Evolutionary conservation across 2,888 invertebrate species (phyloP), one percentile per base, ranked within the genome.

Genomic region (Macrosiphum euphorbiae): DNA sequence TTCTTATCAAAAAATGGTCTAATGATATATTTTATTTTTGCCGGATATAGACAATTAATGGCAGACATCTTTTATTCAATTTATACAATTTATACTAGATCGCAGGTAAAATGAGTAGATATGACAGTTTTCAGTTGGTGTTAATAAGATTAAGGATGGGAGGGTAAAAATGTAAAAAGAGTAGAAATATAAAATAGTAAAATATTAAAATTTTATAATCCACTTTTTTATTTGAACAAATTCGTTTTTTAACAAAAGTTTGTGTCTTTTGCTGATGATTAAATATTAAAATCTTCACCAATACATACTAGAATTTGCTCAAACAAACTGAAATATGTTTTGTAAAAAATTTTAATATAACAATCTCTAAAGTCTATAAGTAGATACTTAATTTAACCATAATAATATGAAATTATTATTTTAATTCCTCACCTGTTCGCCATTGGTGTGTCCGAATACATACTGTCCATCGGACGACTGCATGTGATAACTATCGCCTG

Each of bases 401-500:
- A 35, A 35, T 35, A 5, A 20, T 35, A 78, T 78, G 3, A n/a
- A 13, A 55, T 24, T n/a, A 78, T 35, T 20, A 35, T 35, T 78
- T 35, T 78, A 78, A 52, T 20, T 16, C 8, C 58, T 85, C 50
- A 88, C 94, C 86, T 94, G 90, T 11, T 86, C 67, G 7, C 85
- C 85, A 24, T 55, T 41, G 0, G 86, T 44, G 44, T 94, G 90
- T n/a, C 94, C 94, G 3, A 90, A 94, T 11, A 90, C 94, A 61
- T 90, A 94, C 3, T 94, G 94, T 28, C 94, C 94, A 52, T 94
- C 94, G 11, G 85, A 50, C 24, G 94, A 94, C 61, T 94, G 94
- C 28, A 94, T 28, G 24, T 94, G 94, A 41, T 90, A 94, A 67
- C 90, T 44, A 61, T 94, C 86, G n/a, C 90, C 26, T 20, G 41